phyloP scores from a whole-genome alignment of 2,113 vertebrate genomes.

The Anas platyrhynchos region DNA sequence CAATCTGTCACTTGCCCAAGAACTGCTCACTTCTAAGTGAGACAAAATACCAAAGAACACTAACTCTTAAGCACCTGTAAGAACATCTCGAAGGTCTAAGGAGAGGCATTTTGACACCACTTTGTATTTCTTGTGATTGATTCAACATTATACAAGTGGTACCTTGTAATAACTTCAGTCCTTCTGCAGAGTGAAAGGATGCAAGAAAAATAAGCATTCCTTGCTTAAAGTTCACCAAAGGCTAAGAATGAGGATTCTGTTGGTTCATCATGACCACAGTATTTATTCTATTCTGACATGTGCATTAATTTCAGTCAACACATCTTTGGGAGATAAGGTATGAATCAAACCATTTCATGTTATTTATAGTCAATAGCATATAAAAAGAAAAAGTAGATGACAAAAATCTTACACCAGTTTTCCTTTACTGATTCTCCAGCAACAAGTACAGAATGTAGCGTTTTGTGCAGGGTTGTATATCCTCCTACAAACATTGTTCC shows the following conservation, averaged over 20 bases:
- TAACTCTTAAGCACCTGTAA: background rate
- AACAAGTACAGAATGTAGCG: background rate
- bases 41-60: background rate
- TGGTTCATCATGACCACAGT: background rate
- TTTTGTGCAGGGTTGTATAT: background rate
- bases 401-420: background rate
- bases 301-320: background rate
- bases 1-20: background rate
- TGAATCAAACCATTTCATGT: background rate
- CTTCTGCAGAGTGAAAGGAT: background rate
- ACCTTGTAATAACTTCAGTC: background rate
- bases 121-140: slow-evolving; percentile 21
- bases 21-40: background rate
- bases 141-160: background rate
- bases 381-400: background rate
- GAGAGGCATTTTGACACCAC: background rate
- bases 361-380: background rate
- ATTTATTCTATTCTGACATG: slow-evolving; percentile 9
- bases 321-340: background rate
- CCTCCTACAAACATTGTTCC: background rate
- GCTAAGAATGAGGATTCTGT: background rate
- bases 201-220: background rate
- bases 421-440: background rate
- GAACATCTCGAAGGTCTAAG: background rate
- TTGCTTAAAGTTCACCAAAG: background rate